A percentile compares a stretch with the other conserved stretches of the same genome.
Conservation (phyloP, 2,888 invertebrate species). For the Seira sanloemensis region DNA sequence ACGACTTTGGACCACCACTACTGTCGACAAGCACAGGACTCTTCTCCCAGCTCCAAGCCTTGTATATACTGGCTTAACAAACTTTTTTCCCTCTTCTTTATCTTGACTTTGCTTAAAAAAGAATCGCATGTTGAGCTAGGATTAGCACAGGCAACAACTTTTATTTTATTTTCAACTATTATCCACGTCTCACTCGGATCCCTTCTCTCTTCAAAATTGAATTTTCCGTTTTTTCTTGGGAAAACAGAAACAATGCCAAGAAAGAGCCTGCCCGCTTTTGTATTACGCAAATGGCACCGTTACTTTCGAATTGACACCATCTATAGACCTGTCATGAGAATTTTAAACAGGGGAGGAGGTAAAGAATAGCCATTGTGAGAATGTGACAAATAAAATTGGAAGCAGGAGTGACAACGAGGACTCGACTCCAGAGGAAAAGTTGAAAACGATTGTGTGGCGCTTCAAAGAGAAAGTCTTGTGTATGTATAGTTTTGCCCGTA, state of each 20-base stretch:
- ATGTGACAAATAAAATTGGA: constrained; percentile 29
- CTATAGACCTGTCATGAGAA: constrained; percentile 1
- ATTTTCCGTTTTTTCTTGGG: background rate
- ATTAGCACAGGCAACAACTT: background rate
- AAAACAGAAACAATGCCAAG: background rate
- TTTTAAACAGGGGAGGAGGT: background rate
- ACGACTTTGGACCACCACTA: background rate
- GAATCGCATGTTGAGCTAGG: constrained; percentile 1
- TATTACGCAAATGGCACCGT: background rate
- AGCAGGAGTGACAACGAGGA: constrained; percentile 15
- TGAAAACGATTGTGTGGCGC: background rate
- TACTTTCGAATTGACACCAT: background rate
- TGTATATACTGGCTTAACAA: background rate
- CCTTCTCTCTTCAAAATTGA: background rate
- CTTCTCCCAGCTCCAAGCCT: background rate
- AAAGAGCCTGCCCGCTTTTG: background rate
- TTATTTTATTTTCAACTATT: background rate
- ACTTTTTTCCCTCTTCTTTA: background rate
- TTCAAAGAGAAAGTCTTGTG: background rate
- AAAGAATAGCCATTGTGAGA: constrained; percentile 1
- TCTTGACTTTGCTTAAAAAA: constrained; percentile 1
- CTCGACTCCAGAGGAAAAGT: background rate
- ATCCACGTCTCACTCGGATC: background rate
- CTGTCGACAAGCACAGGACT: background rate
- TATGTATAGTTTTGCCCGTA: background rate